These are phyloP conservation scores for Eugnorisma glareosa DNA, from an alignment of 2,888 invertebrate species.

Conservation along the genomic window DNA sequence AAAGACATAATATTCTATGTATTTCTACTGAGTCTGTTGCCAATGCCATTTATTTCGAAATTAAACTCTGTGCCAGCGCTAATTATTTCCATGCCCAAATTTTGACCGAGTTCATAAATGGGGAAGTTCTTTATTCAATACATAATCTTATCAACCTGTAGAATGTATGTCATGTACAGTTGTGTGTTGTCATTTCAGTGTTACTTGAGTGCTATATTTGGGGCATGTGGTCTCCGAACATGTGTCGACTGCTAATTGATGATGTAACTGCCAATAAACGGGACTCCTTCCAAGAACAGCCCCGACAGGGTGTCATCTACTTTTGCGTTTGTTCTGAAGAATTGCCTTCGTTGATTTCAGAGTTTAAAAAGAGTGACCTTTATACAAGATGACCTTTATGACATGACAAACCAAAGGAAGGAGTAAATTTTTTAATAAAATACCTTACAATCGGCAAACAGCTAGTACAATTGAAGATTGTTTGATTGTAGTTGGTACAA, in stretches of 20 bases:
- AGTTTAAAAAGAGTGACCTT: not conserved
- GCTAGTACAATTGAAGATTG: no score
- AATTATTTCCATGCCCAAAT: no score
- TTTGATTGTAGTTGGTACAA: no score
- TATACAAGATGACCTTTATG: no score
- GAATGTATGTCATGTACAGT: not conserved
- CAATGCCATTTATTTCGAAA: not conserved
- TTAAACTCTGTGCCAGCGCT: not conserved
- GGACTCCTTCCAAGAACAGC: constrained; percentile 15
- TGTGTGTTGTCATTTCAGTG: constrained; percentile 9
- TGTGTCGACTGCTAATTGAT: constrained; percentile 41
- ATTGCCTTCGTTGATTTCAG: not conserved
- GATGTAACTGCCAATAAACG: constrained; percentile 30
- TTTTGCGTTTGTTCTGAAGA: not conserved
- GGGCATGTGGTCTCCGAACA: not conserved
- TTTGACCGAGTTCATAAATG: not conserved
- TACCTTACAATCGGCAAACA: no score
- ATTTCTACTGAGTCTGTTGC: not conserved
- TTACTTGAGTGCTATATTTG: constrained; percentile 21
- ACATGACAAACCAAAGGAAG: no score
- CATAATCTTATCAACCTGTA: not conserved
- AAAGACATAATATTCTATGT: not conserved
- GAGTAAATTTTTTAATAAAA: no score
- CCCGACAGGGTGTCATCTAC: not conserved
- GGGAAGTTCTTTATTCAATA: not conserved